These are phyloP conservation scores for Marasmarcha lunaedactyla DNA, from an alignment of 2,888 invertebrate species.

Conservation along the genomic window DNA sequence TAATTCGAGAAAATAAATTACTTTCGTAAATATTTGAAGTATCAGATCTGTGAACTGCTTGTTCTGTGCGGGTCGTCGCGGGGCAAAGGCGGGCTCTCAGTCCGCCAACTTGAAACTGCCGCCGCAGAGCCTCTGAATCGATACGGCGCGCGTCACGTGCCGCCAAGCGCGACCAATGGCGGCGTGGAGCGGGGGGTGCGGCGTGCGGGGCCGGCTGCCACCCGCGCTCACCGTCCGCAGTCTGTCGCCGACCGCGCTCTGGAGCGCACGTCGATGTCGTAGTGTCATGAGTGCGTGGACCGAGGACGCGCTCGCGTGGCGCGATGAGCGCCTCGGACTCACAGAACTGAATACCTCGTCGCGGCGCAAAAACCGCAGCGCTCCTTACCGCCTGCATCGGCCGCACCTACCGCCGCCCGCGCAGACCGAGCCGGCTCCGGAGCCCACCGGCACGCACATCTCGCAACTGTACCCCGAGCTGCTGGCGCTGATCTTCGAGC, in stretches of 20 bases:
- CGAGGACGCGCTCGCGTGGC: constrained; percentile 61
- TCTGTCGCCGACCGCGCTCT: constrained; percentile 39
- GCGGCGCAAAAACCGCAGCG: constrained; percentile 67
- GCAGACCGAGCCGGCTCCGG: constrained; percentile 55
- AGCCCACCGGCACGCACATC: constrained; percentile 78
- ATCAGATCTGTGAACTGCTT: no score
- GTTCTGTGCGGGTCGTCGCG: constrained; percentile 32
- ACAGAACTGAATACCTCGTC: constrained; percentile 61
- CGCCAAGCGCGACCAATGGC: constrained; percentile 61
- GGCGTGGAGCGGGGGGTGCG: constrained; percentile 43
- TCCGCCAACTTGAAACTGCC: constrained; percentile 82
- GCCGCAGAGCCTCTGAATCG: constrained; percentile 84
- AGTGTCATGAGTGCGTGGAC: constrained; percentile 60
- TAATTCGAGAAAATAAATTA: no score
- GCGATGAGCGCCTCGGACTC: constrained; percentile 54
- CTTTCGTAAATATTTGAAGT: no score
- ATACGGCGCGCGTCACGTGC: constrained; percentile 80
- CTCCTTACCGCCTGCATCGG: constrained; percentile 77
- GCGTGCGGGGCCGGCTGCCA: constrained; percentile 26
- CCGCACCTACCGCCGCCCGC: constrained; percentile 68
- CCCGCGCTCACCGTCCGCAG: constrained; percentile 32
- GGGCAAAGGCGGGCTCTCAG: constrained; percentile 59
- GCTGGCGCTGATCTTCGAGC: constrained; percentile 90
- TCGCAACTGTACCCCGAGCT: constrained; percentile 93
- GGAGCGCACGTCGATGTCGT: constrained; percentile 14